These are phyloP conservation scores for Brotula barbata DNA, from an alignment of 2,797 vertebrate genomes.

Conservation along the genomic window DNA sequence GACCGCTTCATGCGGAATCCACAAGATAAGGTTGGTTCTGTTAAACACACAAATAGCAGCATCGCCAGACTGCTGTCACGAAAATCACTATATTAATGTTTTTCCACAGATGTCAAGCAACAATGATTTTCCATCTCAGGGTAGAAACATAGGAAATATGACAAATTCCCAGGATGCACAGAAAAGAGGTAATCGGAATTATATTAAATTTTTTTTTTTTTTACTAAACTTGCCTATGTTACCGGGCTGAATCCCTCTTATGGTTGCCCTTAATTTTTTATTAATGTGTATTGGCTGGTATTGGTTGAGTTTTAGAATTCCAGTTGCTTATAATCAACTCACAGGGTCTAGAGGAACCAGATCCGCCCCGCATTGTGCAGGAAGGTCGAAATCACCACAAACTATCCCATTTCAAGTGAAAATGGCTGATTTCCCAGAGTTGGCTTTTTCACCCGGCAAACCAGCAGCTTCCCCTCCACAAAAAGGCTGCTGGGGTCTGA, in stretches of 20 bases:
- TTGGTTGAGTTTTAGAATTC: background rate
- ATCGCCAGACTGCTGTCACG: background rate
- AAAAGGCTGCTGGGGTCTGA: constrained; percentile 58
- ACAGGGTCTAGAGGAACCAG: constrained; percentile 58
- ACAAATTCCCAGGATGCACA: constrained; percentile 36
- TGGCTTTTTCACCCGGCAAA: constrained; percentile 56
- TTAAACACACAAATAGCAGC: background rate
- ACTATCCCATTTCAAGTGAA: constrained; percentile 79
- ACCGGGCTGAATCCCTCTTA: background rate
- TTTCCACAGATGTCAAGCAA: constrained; percentile 49
- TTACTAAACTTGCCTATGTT: background rate
- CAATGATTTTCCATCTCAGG: constrained; percentile 31
- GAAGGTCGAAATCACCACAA: constrained; percentile 48
- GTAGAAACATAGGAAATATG: constrained; percentile 40
- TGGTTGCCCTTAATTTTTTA: background rate
- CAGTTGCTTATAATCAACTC: background rate
- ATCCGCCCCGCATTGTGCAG: constrained; percentile 48
- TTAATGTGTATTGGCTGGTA: background rate
- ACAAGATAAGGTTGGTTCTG: constrained; percentile 46
- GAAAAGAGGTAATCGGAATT: constrained; percentile 54
- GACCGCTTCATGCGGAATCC: constrained; percentile 22
- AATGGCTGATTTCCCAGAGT: constrained; percentile 83
- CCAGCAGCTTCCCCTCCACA: constrained; percentile 14
- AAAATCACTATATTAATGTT: background rate
- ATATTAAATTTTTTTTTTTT: background rate